Evolutionary conservation across 1,140 invertebrate genomes (phyloP), one percentile per base, ranked within the genome.

Genomic region (Drosophila mojavensis): DNA sequence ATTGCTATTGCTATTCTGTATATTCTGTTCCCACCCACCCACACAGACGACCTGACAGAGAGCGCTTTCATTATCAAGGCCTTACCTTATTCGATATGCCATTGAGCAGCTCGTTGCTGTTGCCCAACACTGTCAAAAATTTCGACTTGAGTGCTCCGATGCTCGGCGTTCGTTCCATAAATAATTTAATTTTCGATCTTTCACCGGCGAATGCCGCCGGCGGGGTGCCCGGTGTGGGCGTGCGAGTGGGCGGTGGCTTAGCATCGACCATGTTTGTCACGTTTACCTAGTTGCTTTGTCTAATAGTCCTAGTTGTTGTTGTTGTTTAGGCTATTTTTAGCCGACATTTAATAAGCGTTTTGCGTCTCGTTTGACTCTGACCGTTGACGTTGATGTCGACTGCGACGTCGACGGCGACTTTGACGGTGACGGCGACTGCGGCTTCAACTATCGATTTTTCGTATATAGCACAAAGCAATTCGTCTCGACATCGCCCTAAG

Each of bases 31-130:
- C 77, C 78, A 71, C 80, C 41, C 39, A 41, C 68, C 45, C 41
- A 24, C 47, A 48, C 11, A 39, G 36, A 39, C 36, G 11, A 9
- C 51, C 41, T 60, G 53, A 33, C 41, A 50, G 53, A 33, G 41
- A 63, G 33, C 70, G 50, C 51, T 64, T 83, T 83, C 73, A 84
- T 84, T 80, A 77, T 79, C 81, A 84, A 84, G 77, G 81, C 79
- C 62, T 56, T 76, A 93, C 93, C 92, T 92, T 93, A 74, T 93
- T 93, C 39, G 93, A 93, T 73, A 93, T 91, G 30, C 92, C 93
- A 59, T 91, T 93, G 33, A 93, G 86, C 53, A 93, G 78, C 68
- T 93, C 93, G 47, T 93, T 93, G 67, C 93, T 93, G 68, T 92
- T 93, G 24, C 92, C 93, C 17, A 93, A 77, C 51, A 93, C 93